Base-by-base conservation (phyloP, 2,113 vertebrate genomes). In the Promerops cafer region DNA sequence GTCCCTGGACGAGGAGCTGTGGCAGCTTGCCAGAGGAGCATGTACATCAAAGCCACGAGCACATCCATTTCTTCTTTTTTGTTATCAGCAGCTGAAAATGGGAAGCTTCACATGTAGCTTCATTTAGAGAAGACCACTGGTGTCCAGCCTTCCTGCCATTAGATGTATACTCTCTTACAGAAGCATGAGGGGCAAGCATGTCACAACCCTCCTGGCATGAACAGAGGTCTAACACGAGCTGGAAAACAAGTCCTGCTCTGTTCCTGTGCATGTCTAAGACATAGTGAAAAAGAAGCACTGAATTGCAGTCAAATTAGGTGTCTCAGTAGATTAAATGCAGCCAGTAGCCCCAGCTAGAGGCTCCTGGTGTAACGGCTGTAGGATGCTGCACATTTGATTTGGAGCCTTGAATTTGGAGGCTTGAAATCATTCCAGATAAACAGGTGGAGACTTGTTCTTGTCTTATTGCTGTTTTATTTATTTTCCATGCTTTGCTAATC, bases 191-290 rank as follows among this genome's bases (percentile, higher is more conserved):
- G n/a, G 6, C 64, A 45, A 77, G 68, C 21, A 11, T 17, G 0
- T 88, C 5, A 1, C 9, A 3, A 26, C 8, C 16, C 18, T 93
- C n/a, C n/a, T 0, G 0, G 21, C 59, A 23, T 7, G 19, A 89
- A 31, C 61, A 77, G 50, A 72, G 15, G 12, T 75, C 61, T 82
- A 5, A 66, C 16, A 17, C 0, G 0, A 80, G 66, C 79, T 70
- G 68, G 26, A 86, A 45, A 45, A 42, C 83, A 83, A 19, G 14
- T 59, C 23, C 42, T 81, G 40, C 21, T 50, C 66, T 71, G 72
- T 75, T 81, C 47, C 35, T 68, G 5, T 54, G 30, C 2, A 0
- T 39, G 16, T 60, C 74, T 59, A 40, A 63, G 54, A 75, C 27
- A 8, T 23, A 30, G 71, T 92, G 15, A 10, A 35, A 83, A 64